phyloP scores from a whole-genome alignment of 2,888 invertebrate genomes.

The Antheraea yamamai region DNA sequence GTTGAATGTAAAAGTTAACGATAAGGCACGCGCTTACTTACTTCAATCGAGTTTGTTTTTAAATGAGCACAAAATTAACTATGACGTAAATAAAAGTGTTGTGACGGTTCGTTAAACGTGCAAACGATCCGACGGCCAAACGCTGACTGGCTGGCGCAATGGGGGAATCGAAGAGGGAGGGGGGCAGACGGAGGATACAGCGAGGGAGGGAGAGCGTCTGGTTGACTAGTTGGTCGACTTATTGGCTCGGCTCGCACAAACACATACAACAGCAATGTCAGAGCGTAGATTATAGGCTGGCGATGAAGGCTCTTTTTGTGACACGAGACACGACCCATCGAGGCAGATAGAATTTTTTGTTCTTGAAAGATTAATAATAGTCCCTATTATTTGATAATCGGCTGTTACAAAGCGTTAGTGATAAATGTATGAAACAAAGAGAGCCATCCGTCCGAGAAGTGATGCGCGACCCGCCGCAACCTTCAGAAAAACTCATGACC shows the following conservation, averaged over 20 bases:
- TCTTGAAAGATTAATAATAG: conserved; percentile 15
- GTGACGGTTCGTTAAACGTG: conserved; percentile 43
- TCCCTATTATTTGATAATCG: neutral
- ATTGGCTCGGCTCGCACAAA: conserved; percentile 68
- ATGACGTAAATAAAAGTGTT: conserved; percentile 70
- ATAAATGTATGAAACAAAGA: conserved; percentile 27
- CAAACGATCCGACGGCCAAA: conserved; percentile 48
- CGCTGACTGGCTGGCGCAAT: conserved; percentile 74
- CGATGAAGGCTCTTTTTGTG: conserved; percentile 49
- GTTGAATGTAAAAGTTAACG: conserved; percentile 33
- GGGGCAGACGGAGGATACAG: conserved; percentile 69
- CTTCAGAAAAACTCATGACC: conserved; percentile 75
- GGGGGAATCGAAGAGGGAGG: conserved; percentile 51
- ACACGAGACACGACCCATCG: conserved; percentile 47
- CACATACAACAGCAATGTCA: conserved; percentile 65
- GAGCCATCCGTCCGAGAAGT: conserved; percentile 49
- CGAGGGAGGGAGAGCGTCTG: conserved; percentile 77
- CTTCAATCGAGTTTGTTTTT: conserved; percentile 54
- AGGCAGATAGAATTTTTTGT: conserved; percentile 34
- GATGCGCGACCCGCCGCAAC: conserved; percentile 49
- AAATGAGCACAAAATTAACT: conserved; percentile 69
- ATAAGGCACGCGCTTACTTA: conserved; percentile 60
- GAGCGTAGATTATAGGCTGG: conserved; percentile 65
- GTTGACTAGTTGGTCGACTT: conserved; percentile 80
- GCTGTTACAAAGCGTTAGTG: conserved; percentile 19